These are phyloP conservation scores for Piezodorus guildinii DNA, from an alignment of 1,140 invertebrate genomes.

Conservation along the genomic window DNA sequence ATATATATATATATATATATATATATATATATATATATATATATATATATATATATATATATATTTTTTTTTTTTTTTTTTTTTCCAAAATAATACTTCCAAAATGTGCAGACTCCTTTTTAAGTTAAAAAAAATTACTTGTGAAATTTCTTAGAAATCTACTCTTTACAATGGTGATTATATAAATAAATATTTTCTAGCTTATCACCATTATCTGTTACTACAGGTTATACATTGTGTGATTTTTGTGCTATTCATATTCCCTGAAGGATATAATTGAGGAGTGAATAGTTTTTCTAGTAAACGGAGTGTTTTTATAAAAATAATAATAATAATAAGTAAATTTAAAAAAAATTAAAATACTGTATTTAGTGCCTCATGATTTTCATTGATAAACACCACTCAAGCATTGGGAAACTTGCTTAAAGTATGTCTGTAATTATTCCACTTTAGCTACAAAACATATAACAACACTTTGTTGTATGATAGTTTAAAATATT, in stretches of 20 bases:
- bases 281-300: slow-evolving; percentile 3
- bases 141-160: too few species aligned
- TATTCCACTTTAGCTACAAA: neutral
- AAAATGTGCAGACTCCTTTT: too few species aligned
- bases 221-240: neutral
- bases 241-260: slow-evolving; percentile 4
- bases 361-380: slow-evolving; percentile 4
- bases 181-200: neutral
- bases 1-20: too few species aligned
- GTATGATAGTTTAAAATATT: neutral
- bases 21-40: too few species aligned
- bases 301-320: neutral
- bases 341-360: neutral
- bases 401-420: neutral
- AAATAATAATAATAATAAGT: neutral
- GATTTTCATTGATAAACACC: slow-evolving; percentile 8
- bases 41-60: too few species aligned
- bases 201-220: too few species aligned
- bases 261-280: neutral
- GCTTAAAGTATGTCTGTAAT: neutral
- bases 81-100: too few species aligned
- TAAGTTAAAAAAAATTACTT: too few species aligned
- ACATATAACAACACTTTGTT: neutral
- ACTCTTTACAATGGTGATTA: too few species aligned
- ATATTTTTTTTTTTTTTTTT: too few species aligned